Conservation (phyloP, 2,797 vertebrate genomes). For the Apogon talboti region DNA sequence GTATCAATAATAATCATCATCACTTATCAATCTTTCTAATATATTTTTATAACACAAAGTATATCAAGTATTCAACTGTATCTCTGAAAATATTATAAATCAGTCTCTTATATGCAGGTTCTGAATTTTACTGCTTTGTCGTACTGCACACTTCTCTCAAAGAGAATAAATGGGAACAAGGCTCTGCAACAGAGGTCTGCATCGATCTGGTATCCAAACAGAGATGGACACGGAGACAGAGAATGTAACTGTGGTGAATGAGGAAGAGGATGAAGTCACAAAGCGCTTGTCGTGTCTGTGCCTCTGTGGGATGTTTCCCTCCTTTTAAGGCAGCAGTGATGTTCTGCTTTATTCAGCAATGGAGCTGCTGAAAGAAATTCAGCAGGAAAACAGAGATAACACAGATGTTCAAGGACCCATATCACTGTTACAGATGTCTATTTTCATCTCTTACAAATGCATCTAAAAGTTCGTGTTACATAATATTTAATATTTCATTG, state of each 20-base stretch:
- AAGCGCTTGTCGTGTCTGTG: constrained; percentile 60
- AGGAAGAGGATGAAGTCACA: constrained; percentile 32
- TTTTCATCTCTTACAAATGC: constrained; percentile 7
- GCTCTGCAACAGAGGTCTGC: constrained; percentile 15
- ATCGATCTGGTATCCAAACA: constrained; percentile 35
- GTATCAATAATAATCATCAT: too few relatives aligned
- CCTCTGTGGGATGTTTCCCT: constrained; percentile 63
- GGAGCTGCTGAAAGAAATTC: constrained; percentile 51
- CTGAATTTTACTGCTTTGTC: too few relatives aligned
- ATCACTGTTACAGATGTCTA: constrained; percentile 11
- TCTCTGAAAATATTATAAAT: too few relatives aligned
- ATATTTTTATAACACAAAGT: too few relatives aligned
- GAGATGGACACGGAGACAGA: constrained; percentile 37
- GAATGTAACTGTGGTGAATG: constrained; percentile 39
- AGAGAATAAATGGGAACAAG: too few relatives aligned
- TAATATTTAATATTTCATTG: background rate
- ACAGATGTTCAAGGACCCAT: constrained; percentile 12
- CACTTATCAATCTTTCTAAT: too few relatives aligned
- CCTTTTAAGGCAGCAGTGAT: constrained; percentile 81
- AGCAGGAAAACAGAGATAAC: constrained; percentile 50
- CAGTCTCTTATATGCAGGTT: too few relatives aligned
- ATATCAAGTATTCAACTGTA: too few relatives aligned
- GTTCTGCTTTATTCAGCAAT: constrained; percentile 57
- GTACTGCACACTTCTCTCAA: too few relatives aligned
- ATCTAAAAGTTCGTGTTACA: background rate